Evolutionary conservation across 2,888 invertebrate genomes (phyloP).

Genomic region (Hesperia comma): DNA sequence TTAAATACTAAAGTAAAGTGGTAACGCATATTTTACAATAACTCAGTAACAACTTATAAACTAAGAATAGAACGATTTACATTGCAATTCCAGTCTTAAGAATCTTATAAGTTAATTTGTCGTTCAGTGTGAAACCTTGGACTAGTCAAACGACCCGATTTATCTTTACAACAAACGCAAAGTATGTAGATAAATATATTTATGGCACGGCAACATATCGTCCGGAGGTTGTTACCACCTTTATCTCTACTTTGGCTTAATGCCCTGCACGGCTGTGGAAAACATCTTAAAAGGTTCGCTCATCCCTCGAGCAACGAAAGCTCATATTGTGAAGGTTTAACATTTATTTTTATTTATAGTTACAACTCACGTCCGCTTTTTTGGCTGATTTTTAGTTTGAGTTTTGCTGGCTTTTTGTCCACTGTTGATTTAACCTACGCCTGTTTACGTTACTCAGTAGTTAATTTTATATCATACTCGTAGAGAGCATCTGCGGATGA

Average conservation of each 20-base stretch:
- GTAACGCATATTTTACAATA: no score
- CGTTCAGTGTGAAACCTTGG: constrained; percentile 62
- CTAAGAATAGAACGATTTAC: no score
- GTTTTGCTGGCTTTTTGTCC: background rate
- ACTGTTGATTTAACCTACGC: background rate
- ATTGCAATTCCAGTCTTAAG: background rate
- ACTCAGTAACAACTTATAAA: no score
- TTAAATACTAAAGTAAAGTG: no score
- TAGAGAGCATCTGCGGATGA: no score
- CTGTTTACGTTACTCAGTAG: background rate
- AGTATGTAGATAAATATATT: constrained; percentile 74
- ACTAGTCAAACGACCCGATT: constrained; percentile 70
- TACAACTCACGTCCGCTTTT: constrained; percentile 15
- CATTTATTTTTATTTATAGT: constrained; percentile 37
- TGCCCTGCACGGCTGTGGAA: constrained; percentile 66
- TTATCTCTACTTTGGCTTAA: constrained; percentile 73
- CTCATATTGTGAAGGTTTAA: constrained; percentile 48
- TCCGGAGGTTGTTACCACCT: constrained; percentile 64
- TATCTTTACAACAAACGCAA: constrained; percentile 75
- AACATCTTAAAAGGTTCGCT: constrained; percentile 74
- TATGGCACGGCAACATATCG: constrained; percentile 70
- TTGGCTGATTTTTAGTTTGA: background rate
- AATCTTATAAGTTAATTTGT: constrained; percentile 43
- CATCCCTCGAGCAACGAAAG: constrained; percentile 68
- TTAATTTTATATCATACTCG: no score